Conservation (phyloP, 2,113 vertebrate genomes). For the Spilogale gracilis region DNA sequence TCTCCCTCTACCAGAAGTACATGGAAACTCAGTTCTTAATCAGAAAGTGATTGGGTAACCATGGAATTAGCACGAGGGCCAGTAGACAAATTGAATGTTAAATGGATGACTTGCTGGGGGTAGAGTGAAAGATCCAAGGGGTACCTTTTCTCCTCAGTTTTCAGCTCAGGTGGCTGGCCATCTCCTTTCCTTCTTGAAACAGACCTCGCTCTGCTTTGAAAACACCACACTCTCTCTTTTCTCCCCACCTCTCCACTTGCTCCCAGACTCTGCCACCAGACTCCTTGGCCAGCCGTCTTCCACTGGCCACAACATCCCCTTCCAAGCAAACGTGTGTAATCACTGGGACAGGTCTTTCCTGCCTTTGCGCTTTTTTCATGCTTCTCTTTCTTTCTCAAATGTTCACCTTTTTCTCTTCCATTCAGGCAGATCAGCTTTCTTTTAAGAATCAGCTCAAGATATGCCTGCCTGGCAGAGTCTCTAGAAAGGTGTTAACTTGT, state of each 20-base stretch:
- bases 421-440: neutral
- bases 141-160: neutral
- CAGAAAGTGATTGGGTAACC: neutral
- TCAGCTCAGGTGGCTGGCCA: neutral
- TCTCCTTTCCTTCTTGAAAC: neutral
- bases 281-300: neutral
- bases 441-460: neutral
- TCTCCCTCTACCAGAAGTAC: neutral
- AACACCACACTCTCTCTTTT: neutral
- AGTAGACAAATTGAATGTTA: neutral
- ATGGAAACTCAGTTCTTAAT: conserved; percentile 31
- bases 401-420: neutral
- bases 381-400: neutral
- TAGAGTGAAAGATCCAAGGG: neutral
- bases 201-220: neutral
- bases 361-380: neutral
- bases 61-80: neutral
- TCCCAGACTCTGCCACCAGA: neutral
- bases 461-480: neutral
- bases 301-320: neutral
- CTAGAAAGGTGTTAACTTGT: neutral
- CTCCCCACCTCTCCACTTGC: neutral
- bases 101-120: neutral
- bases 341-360: neutral
- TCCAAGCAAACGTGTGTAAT: neutral